phyloP scores from a whole-genome alignment of 2,888 invertebrate species.

The Drosophila mimetica region DNA sequence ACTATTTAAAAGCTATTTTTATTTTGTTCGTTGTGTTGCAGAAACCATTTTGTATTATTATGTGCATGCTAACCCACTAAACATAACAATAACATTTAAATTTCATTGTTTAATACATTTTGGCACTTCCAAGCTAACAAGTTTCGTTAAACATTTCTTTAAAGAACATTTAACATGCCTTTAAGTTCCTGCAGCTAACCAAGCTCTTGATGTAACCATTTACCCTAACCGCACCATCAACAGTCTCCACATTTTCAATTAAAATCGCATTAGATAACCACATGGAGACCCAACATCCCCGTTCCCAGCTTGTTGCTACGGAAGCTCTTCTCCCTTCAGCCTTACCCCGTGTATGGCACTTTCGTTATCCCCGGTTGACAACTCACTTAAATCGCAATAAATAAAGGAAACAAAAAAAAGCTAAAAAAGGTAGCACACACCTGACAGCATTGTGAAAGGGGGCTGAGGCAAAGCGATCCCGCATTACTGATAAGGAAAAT shows the following conservation, averaged over 20 bases:
- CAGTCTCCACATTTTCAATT: constrained; percentile 64
- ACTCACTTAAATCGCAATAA: constrained; percentile 81
- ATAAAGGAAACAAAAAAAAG: constrained; percentile 59
- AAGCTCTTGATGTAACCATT: constrained; percentile 4
- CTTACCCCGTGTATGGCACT: constrained; percentile 16
- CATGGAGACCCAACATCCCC: constrained; percentile 13
- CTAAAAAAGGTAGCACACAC: constrained; percentile 59
- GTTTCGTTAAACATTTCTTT: background rate
- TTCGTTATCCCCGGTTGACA: constrained; percentile 57
- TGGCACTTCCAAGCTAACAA: too few species aligned
- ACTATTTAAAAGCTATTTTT: constrained; percentile 65
- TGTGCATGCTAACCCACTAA: too few species aligned
- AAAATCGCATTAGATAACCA: constrained; percentile 68
- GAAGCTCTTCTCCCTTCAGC: constrained; percentile 42
- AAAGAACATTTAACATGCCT: background rate
- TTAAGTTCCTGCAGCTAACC: constrained; percentile 5
- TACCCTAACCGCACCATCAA: constrained; percentile 25
- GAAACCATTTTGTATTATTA: background rate
- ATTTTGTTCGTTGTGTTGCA: background rate
- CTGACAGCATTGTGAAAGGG: constrained; percentile 63
- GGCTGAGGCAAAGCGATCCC: constrained; percentile 31
- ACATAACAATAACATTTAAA: too few species aligned
- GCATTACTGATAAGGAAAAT: constrained; percentile 70
- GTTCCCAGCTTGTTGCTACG: background rate
- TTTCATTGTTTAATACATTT: too few species aligned